A percentile compares a stretch with the other conserved stretches of the same genome.
These are phyloP conservation scores for Emydocephalus ijimae DNA, from an alignment of 2,113 vertebrate genomes.

Conservation along the genomic window DNA sequence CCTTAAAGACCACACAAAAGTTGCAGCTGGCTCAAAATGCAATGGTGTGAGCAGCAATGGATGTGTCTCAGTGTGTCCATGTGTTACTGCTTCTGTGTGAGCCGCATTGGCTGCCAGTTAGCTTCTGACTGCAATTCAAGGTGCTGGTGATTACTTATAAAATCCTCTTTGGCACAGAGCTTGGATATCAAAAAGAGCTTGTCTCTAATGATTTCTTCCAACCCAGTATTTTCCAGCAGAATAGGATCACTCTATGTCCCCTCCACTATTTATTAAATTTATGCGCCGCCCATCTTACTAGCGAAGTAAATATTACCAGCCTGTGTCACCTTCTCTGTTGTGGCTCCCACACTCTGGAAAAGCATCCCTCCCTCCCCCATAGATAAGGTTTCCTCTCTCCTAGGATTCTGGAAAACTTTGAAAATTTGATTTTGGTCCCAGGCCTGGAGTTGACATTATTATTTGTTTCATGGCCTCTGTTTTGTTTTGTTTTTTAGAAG, in stretches of 20 bases:
- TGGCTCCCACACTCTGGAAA: neutral
- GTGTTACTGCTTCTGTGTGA: neutral
- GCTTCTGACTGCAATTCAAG: neutral
- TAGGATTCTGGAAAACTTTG: neutral
- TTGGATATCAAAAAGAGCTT: neutral
- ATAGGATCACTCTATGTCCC: neutral
- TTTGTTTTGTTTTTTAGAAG: neutral
- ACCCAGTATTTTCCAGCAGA: neutral
- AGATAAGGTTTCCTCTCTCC: neutral
- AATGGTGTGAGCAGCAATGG: neutral
- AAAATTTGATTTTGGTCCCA: neutral
- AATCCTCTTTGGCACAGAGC: neutral
- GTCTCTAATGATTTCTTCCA: neutral
- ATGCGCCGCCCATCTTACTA: neutral
- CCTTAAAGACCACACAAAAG: neutral
- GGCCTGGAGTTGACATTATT: neutral
- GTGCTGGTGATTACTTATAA: neutral
- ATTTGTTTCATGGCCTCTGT: neutral
- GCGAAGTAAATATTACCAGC: neutral
- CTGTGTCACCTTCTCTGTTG: neutral
- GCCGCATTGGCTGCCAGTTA: neutral
- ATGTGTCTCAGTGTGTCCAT: neutral
- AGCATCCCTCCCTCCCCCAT: neutral
- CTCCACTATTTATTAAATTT: neutral
- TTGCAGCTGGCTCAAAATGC: neutral